phyloP scores from a whole-genome alignment of 1,140 invertebrate genomes.

The Drosophila sulfurigaster region DNA sequence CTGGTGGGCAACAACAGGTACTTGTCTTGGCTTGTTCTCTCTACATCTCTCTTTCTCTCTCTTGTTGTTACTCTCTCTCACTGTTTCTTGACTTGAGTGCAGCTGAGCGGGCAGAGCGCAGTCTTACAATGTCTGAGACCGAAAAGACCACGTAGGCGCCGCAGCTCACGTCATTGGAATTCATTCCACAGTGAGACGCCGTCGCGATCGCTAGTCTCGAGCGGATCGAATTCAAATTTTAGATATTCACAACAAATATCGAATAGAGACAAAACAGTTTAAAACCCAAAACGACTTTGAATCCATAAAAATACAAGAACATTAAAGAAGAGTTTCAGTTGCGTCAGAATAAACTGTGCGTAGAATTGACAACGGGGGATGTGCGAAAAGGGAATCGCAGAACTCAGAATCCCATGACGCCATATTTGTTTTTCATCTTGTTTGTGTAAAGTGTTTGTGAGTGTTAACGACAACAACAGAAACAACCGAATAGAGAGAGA shows the following conservation, averaged over 20 bases:
- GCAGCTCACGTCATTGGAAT: constrained; percentile 44
- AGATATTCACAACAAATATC: background rate
- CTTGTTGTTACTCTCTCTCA: background rate
- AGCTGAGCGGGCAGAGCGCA: constrained; percentile 29
- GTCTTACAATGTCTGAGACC: background rate
- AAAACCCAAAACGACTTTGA: constrained; percentile 36
- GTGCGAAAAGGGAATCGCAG: constrained; percentile 48
- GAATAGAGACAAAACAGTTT: constrained; percentile 20
- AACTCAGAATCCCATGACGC: constrained; percentile 62
- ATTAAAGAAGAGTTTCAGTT: background rate
- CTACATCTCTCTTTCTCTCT: constrained; percentile 6
- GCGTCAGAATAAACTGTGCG: background rate
- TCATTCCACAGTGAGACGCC: constrained; percentile 71
- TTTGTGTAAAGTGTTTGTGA: constrained; percentile 47
- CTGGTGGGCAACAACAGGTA: constrained; percentile 48
- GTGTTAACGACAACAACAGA: constrained; percentile 15
- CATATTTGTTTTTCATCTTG: constrained; percentile 75
- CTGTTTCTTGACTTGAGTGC: background rate
- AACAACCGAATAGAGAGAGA: constrained; percentile 14
- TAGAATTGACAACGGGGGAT: constrained; percentile 24
- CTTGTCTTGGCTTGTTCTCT: background rate
- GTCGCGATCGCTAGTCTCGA: constrained; percentile 63
- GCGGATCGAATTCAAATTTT: constrained; percentile 34
- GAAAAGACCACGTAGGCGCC: constrained; percentile 52
- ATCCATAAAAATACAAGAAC: constrained; percentile 5